Base-by-base conservation (phyloP, 37 sponge, comb jelly and placozoan species). In the Mnemiopsis leidyi region DNA sequence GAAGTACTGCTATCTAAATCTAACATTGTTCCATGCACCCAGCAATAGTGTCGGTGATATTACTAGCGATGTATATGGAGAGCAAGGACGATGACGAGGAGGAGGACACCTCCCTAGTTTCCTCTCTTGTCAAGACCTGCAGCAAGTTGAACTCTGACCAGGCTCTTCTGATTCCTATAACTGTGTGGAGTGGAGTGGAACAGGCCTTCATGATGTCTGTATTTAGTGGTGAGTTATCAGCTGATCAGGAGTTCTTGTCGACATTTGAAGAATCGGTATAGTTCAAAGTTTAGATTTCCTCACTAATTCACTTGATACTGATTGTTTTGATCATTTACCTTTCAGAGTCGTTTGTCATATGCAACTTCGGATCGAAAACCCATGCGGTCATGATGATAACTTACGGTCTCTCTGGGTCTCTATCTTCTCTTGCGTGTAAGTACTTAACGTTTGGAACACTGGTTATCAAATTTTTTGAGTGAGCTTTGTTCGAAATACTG, bases 131-230 rank as follows among this genome's bases (percentile, higher is more conserved):
- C 20, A n/a, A 28, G 75, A 28, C 30, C 3, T 7, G 20, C 2
- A 71, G 75, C 30, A 71, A n/a, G 30, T 28, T 71, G 3, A 18
- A 71, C 30, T 25, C 3, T 13, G 20, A 28, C 30, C 75, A 71
- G 75, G 75, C 20, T 7, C 75, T 71, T 25, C 75, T 71, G 3
- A 71, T 71, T 29, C 75, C 75, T n/a, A 7, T 71, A 28, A 71
- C 75, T 29, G 75, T 71, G 7, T 71, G 75, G 75, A 71, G 75
- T 71, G 75, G 75, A 5, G 75, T 28, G 3, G 75, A 71, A 71
- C 75, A 71, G 75, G 30, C 30, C n/a, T 28, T 71, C 20, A 3
- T 71, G 5, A 71, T 28, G n/a, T n/a, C 75, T 23, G 75, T 71
- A 71, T 71, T 71, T 25, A 28, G 30, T 28, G 75, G 75, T 71